phyloP scores from a whole-genome alignment of 2,797 vertebrate genomes.

The Pteronotus mesoamericanus region DNA sequence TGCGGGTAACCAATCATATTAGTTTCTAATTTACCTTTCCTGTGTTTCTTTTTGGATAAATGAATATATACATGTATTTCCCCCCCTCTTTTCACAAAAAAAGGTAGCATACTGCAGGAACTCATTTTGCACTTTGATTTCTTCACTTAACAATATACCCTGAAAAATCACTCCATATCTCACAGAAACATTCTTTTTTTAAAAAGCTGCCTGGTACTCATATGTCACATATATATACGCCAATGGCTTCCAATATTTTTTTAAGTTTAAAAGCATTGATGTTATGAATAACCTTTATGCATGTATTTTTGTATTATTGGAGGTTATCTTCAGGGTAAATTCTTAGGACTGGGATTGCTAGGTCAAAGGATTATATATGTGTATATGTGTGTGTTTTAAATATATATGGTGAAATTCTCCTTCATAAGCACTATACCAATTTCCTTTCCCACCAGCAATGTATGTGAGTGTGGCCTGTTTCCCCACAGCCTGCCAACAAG shows the following conservation, averaged over 20 bases:
- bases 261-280: background rate
- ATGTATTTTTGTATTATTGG: background rate
- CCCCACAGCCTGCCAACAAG: background rate
- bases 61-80: background rate
- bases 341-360: background rate
- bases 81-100: background rate
- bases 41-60: slow-evolving; percentile 19
- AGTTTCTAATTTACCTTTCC: background rate
- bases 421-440: background rate
- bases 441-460: background rate
- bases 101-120: background rate
- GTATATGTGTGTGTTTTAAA: background rate
- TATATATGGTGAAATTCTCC: background rate
- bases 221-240: background rate
- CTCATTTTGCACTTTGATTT: slow-evolving; percentile 25
- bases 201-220: background rate
- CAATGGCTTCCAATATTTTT: background rate
- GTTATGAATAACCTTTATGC: background rate
- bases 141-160: background rate
- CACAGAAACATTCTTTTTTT: background rate
- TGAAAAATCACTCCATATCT: background rate
- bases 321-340: slow-evolving; percentile 12
- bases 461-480: background rate
- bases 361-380: background rate
- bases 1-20: background rate